Base-by-base conservation (phyloP, 2,113 vertebrate genomes). In the Phrynosoma blainvillii region DNA sequence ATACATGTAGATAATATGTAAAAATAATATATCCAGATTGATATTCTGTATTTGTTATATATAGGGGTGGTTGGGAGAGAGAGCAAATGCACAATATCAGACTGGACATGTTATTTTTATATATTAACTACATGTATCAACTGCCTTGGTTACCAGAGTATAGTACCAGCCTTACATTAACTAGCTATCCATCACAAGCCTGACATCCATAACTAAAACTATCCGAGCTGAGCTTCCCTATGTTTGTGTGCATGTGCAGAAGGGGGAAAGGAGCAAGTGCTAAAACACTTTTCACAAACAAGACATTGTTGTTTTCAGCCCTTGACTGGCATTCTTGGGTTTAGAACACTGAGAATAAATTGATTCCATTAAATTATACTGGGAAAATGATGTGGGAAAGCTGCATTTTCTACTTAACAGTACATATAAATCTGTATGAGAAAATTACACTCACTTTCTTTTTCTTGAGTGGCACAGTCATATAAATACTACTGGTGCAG, bases 391-490 rank as follows among this genome's bases (percentile, higher is more conserved):
- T 25, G n/a, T 12, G 18, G 2, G 36, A 12, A 36, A 56, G 21
- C 5, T 84, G 20, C 36, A 73, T 14, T 84, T 73, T n/a, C 52
- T 56, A 59, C 20, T 59, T 56, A 23, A 30, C 79, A 52, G 62
- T 84, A 88, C 81, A 89, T 68, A 89, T 25, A 89, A 91, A 92
- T 75, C 73, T 25, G 27, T 18, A 59, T 25, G 32, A 21, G 32
- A 59, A 40, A 62, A 32, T 74, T 40, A 59, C 30, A 40, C 36
- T 40, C 21, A 80, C 91, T 65, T 68, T 89, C 42, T 95, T 90
- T 88, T 78, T 82, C 79, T 25, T 11, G 75, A 21, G 52, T 92
- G 82, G 65, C 87, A 92, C 84, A 87, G 82, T 91, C 77, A 93
- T 59, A 88, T 91, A 25, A 92, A 77, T 47, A 59, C 84, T 68